phyloP scores from a whole-genome alignment of 2,113 vertebrate genomes.

The Cichladusa arquata region DNA sequence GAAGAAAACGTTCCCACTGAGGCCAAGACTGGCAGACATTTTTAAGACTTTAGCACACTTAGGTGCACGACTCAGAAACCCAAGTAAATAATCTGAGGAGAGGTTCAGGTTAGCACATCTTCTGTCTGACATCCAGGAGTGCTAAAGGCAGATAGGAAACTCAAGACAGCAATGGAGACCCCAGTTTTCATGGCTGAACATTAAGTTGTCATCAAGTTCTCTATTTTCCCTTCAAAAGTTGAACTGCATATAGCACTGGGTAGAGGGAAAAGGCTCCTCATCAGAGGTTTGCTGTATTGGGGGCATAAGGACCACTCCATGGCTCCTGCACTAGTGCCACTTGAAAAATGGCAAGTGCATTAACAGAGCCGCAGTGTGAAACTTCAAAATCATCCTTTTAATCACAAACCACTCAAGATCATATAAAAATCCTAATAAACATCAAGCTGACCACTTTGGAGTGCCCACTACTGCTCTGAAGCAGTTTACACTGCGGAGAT shows the following conservation, averaged over 20 bases:
- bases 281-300: background rate
- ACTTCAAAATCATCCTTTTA: conserved; percentile 21
- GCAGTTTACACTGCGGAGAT: background rate
- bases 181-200: background rate
- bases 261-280: background rate
- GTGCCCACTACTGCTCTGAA: background rate
- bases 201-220: background rate
- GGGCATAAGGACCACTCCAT: background rate
- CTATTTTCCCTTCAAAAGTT: background rate
- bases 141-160: background rate
- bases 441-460: background rate
- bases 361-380: background rate
- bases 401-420: conserved; percentile 18
- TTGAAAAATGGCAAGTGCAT: conserved; percentile 17
- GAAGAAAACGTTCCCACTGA: background rate
- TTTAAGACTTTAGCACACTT: background rate
- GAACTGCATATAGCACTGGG: background rate
- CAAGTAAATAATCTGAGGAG: background rate
- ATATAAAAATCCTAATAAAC: background rate
- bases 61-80: background rate
- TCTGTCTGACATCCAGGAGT: background rate
- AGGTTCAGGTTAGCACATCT: background rate
- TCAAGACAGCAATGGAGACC: background rate
- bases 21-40: background rate
- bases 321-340: background rate